Percentiles rank a stretch among this genome's conserved stretches.
Evolutionary conservation across 2,113 vertebrate genomes (phyloP).

Genomic region (Neoarius graeffei): DNA sequence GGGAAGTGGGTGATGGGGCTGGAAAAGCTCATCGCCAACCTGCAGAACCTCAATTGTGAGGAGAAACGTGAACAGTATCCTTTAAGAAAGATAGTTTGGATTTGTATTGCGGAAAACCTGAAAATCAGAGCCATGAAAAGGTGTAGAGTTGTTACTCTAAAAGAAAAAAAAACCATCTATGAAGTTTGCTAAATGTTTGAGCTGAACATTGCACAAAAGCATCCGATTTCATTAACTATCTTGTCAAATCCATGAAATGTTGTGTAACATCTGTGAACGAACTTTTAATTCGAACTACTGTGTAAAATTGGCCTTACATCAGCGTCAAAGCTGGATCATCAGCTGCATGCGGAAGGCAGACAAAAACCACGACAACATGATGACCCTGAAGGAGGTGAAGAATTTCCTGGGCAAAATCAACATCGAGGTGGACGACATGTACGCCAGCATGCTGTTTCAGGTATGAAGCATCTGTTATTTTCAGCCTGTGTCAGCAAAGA

Average conservation of each 20-base stretch:
- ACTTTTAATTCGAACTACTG: background rate
- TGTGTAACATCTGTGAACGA: background rate
- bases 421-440: constrained; percentile 82
- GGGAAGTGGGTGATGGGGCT: constrained; percentile 82
- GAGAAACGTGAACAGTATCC: constrained; percentile 96
- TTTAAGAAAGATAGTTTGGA: constrained; percentile 52
- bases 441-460: constrained; percentile 83
- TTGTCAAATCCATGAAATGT: background rate
- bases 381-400: constrained; percentile 92
- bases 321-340: constrained; percentile 85
- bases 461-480: constrained; percentile 61
- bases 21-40: constrained; percentile 81
- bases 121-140: background rate
- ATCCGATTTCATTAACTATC: background rate
- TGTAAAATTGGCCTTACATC: constrained; percentile 73
- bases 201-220: background rate
- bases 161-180: background rate
- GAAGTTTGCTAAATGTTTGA: too few relatives aligned
- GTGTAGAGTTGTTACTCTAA: background rate
- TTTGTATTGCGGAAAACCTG: background rate
- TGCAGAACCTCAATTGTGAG: constrained; percentile 78
- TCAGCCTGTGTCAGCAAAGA: background rate
- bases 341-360: constrained; percentile 91
- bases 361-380: constrained; percentile 92
- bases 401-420: constrained; percentile 90